Evolutionary conservation across 2,888 invertebrate species (phyloP).

Genomic region (Aphidoletes aphidimyza): DNA sequence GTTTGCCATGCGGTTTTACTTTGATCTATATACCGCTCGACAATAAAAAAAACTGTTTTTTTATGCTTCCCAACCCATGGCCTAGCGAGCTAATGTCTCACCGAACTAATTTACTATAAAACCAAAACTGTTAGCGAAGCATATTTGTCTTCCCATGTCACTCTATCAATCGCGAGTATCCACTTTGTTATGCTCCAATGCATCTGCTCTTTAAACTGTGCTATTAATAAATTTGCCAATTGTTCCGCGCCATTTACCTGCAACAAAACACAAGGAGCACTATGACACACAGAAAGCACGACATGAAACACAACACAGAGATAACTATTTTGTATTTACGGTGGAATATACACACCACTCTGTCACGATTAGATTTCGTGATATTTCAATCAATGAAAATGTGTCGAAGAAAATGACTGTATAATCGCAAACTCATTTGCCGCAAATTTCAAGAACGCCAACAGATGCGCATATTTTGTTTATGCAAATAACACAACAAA

Average conservation of each 20-base stretch:
- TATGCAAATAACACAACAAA: neutral
- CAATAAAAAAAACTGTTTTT: neutral
- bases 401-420: too few relatives aligned
- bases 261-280: neutral
- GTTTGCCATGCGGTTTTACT: slow-evolving; percentile 14
- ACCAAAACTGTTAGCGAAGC: neutral
- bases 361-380: slow-evolving; percentile 15
- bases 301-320: neutral
- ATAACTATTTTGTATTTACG: neutral
- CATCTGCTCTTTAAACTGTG: neutral
- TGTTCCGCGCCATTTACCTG: slow-evolving; percentile 46
- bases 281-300: too few relatives aligned
- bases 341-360: too few relatives aligned
- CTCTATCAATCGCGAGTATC: neutral
- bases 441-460: neutral
- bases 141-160: neutral
- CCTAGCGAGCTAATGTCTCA: neutral
- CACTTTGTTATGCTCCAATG: neutral
- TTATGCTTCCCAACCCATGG: neutral
- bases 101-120: neutral
- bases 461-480: neutral
- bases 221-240: slow-evolving; percentile 27
- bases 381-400: too few relatives aligned
- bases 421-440: too few relatives aligned
- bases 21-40: slow-evolving; percentile 12